These are phyloP conservation scores for Cinclus mexicanus DNA, from an alignment of 2,113 vertebrate genomes.

Conservation along the genomic window DNA sequence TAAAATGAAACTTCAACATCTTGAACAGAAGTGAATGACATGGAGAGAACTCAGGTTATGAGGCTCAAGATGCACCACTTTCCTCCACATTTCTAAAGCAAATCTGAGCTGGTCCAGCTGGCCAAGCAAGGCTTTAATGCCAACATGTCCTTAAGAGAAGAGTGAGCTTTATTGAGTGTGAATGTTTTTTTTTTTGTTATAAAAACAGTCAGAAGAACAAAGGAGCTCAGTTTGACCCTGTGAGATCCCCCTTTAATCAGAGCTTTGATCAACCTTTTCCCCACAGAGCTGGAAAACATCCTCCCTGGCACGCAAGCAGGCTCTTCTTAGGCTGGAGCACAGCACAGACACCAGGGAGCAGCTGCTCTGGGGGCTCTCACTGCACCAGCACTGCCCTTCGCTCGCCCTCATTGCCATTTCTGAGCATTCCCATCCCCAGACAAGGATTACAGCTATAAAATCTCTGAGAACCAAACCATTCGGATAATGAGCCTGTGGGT, in stretches of 20 bases:
- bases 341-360: neutral
- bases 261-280: slow-evolving; percentile 73
- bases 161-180: slow-evolving; percentile 27
- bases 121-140: slow-evolving; percentile 50
- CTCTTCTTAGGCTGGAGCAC: neutral
- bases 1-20: neutral
- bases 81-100: neutral
- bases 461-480: neutral
- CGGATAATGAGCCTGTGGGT: neutral
- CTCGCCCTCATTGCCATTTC: neutral
- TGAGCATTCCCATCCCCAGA: neutral
- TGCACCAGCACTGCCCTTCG: neutral
- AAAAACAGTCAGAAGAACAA: slow-evolving; percentile 44
- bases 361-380: neutral
- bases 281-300: slow-evolving; percentile 8
- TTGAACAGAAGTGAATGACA: neutral
- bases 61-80: neutral
- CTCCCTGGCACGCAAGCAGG: slow-evolving; percentile 26
- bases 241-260: slow-evolving; percentile 50
- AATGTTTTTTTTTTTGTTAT: neutral
- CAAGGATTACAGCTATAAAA: neutral
- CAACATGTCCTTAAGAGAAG: neutral
- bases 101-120: neutral
- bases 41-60: neutral
- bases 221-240: slow-evolving; percentile 64